phyloP scores from a whole-genome alignment of 2,113 vertebrate species.

The Pangasianodon hypophthalmus region DNA sequence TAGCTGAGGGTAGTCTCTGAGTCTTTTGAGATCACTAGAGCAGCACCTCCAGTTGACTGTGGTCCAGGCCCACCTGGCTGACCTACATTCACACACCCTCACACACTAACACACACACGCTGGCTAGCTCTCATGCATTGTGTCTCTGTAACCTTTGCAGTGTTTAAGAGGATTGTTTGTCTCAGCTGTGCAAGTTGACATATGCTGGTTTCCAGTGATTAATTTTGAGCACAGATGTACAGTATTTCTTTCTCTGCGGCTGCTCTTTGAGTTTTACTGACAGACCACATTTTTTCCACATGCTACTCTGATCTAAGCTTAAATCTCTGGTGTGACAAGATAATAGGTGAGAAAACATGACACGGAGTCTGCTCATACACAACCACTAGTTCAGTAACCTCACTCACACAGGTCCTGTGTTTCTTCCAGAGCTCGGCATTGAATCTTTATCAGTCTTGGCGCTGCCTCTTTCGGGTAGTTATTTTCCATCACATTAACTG shows the following conservation, averaged over 20 bases:
- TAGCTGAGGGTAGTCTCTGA: conserved; percentile 3
- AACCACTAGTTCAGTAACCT: neutral
- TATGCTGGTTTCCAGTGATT: conserved; percentile 23
- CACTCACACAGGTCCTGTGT: neutral
- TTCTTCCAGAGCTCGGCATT: neutral
- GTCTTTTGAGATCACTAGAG: neutral
- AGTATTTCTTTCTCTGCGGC: conserved; percentile 5
- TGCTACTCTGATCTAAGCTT: conserved; percentile 21
- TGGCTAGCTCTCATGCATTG: neutral
- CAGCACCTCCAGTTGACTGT: conserved; percentile 62
- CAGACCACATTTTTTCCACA: conserved; percentile 36
- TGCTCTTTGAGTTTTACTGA: conserved; percentile 3
- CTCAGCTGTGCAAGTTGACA: conserved; percentile 10
- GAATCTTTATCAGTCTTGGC: neutral
- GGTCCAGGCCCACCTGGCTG: conserved; percentile 69
- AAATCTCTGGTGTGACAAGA: conserved; percentile 28
- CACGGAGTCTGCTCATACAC: neutral
- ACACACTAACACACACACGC: conserved; percentile 4
- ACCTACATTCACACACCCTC: conserved; percentile 63
- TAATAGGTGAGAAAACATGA: conserved; percentile 28
- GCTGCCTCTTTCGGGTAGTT: neutral
- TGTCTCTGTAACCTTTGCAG: neutral
- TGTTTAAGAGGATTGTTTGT: neutral
- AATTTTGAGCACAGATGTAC: conserved; percentile 23
- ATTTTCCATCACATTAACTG: neutral